Evolutionary conservation across 2,113 vertebrate species (phyloP), one percentile per base, ranked within the genome.

Genomic region (Diadophis punctatus): DNA sequence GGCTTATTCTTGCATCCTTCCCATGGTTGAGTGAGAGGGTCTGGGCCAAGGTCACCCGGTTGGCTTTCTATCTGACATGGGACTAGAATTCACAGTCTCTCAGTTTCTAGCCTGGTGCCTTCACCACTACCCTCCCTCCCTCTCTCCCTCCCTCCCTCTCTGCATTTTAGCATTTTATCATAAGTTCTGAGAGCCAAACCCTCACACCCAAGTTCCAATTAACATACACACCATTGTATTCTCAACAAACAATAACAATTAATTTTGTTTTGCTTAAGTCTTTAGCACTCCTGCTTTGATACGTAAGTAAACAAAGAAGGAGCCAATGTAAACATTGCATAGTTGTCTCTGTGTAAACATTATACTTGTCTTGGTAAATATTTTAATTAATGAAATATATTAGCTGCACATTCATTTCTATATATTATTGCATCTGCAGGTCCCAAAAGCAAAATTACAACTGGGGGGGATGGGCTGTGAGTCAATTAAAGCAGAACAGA

Each of bases 251-350:
- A 34, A 11, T 25, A 87, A 52, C 43, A 56, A 18, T 39, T 74
- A 18, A 23, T 88, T 94, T 93, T 91, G 85, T 34, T 90, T 89
- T n/a, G 56, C 84, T 0, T 0, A 43, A 74, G 23, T 91, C 86
- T 22, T n/a, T 88, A 90, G 22, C 53, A 46, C 80, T 84, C 52
- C 88, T 43, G 4, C 58, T 68, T 63, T 52, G 85, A 68, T 80
- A 60, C 23, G 9, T 30, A 88, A 91, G 16, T 22, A 60, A 80
- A 87, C 27, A 87, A n/a, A 90, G 90, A 74, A 74, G 34, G 68
- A 95, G 93, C 86, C 80, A 87, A 30, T 91, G 91, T 11, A 18
- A 43, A 91, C 90, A 93, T 94, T 10, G 60, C 91, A 93, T 10
- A 84, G 16, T 60, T 14, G 1, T 2, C 3, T 87, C 86, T 52